Evolutionary conservation across 1,140 invertebrate genomes (phyloP).

Genomic region (Trichonephila inaurata): DNA sequence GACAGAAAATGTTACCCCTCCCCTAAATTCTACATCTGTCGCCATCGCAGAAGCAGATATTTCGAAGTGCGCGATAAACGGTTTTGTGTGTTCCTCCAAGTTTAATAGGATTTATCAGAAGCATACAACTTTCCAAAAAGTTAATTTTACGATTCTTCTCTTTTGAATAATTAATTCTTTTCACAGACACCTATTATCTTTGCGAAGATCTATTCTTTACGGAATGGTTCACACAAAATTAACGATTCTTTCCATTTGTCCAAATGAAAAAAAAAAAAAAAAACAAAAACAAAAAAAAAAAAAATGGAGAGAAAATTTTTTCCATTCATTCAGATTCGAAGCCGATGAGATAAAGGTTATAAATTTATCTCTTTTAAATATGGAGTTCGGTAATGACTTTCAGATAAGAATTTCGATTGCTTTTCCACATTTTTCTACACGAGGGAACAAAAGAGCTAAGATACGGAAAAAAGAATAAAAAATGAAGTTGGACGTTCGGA

Average conservation of each 20-base stretch:
- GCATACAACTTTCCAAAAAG: background rate
- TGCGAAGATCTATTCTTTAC: background rate
- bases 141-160: background rate
- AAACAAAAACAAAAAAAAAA: background rate
- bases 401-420: constrained; percentile 26
- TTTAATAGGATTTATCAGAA: background rate
- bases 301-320: background rate
- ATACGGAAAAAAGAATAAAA: background rate
- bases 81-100: too few relatives aligned
- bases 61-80: too few relatives aligned
- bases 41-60: too few relatives aligned
- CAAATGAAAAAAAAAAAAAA: background rate
- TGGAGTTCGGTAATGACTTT: background rate
- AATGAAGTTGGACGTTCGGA: background rate
- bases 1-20: too few relatives aligned
- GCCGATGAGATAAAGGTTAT: background rate
- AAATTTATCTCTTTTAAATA: constrained; percentile 12
- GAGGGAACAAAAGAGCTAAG: background rate
- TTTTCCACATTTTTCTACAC: background rate
- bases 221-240: background rate
- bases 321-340: background rate
- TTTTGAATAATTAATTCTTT: background rate
- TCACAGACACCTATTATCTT: constrained; percentile 4
- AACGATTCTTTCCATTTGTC: background rate
- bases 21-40: too few relatives aligned